Percentiles rank a stretch among this genome's conserved stretches.
Evolutionary conservation across 2,113 vertebrate genomes (phyloP).

Genomic region (Ctenodactylus gundi): DNA sequence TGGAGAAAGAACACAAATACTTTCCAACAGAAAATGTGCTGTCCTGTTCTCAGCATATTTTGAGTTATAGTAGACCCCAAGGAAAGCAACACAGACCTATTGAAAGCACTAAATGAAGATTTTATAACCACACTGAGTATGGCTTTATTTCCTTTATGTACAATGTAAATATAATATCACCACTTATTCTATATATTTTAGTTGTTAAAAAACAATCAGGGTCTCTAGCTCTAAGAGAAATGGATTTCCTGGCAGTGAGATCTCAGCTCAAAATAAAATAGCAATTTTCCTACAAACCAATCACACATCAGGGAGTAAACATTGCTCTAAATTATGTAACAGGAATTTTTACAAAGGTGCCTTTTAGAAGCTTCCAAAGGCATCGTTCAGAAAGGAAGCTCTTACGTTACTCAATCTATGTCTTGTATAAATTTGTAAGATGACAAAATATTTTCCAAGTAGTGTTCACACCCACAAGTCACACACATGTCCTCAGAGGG

Average conservation of each 20-base stretch:
- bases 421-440: neutral
- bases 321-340: constrained; percentile 47
- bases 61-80: constrained; percentile 61
- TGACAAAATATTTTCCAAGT: constrained; percentile 43
- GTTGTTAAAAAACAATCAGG: constrained; percentile 28
- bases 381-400: constrained; percentile 27
- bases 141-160: neutral
- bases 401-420: constrained; percentile 31
- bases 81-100: constrained; percentile 6
- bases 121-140: constrained; percentile 51
- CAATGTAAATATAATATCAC: constrained; percentile 22
- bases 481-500: neutral
- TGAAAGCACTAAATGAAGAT: constrained; percentile 50
- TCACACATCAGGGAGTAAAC: constrained; percentile 25
- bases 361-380: neutral
- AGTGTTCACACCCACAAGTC: constrained; percentile 16
- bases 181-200: constrained; percentile 14
- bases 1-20: constrained; percentile 19
- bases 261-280: constrained; percentile 59
- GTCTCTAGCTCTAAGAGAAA: constrained; percentile 49
- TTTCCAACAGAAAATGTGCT: constrained; percentile 24
- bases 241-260: constrained; percentile 6
- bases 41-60: constrained; percentile 21
- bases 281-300: constrained; percentile 18
- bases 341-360: neutral